Base-by-base conservation (phyloP, 2,113 vertebrate genomes). In the Atractosteus spatula region DNA sequence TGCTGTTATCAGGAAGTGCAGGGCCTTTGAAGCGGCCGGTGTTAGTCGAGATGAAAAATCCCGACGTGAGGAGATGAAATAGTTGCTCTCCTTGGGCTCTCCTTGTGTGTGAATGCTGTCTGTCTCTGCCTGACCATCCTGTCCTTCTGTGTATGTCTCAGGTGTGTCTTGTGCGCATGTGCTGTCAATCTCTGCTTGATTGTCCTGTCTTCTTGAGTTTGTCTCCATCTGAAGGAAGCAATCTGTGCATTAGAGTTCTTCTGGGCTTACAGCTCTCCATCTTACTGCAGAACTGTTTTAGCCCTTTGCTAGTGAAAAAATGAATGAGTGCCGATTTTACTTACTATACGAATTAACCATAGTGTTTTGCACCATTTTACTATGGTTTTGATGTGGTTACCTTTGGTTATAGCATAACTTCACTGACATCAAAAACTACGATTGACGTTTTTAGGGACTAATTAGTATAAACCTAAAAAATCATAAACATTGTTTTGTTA, bases 1-100 rank as follows among this genome's bases (percentile, higher is more conserved):
- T 62, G 70, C 51, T 4, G 3, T 14, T 66, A 55, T 45, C 41
- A 54, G 47, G 66, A 1, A 51, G 14, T 62, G 55, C 74, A 29
- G 42, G 62, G 67, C 63, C 62, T 81, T 77, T 74, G 77, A 68
- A 74, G 57, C 70, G 54, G 72, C 67, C 71, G 66, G 5, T 17
- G 76, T 51, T 5, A 7, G 47, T 10, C 5, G 2, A 51, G 5
- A 29, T 29, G 29, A 29, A 29, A 29, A 29, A 29, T 29, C 29
- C 29, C 29, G 2, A 51, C 47, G 10, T 51, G 10, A 5, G 10
- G 47, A 51, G 47, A 7, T 10, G 47, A 51, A 7, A 2, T 57
- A 76, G 70, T 68, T 66, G 51, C 72, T 72, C 41, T 12, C 63
- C n/a, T 41, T 41, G 11, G 47, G 70, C 41, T 17, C 41, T 62